Conservation (phyloP, 2,113 vertebrate genomes). For the Rhipidura dahli region DNA sequence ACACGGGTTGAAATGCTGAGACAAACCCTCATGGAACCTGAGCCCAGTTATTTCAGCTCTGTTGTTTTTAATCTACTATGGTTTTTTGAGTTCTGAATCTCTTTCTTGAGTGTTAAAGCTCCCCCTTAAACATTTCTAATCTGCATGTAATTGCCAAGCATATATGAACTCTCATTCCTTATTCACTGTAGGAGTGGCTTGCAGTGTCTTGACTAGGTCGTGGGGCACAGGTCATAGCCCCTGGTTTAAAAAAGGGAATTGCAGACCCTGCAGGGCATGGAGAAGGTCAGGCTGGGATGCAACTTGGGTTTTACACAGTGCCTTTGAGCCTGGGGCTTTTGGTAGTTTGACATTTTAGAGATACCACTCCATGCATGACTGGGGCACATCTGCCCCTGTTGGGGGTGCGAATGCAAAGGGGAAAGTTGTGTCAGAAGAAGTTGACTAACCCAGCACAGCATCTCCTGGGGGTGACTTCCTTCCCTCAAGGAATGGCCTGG, state of each 20-base stretch:
- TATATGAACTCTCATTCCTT: not conserved
- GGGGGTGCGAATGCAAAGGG: not conserved
- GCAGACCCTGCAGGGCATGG: not conserved
- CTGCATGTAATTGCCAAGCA: not conserved
- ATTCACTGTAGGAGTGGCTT: not conserved
- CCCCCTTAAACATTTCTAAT: not conserved
- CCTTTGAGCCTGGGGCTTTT: not conserved
- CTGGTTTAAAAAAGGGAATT: not conserved
- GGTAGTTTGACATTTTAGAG: not conserved
- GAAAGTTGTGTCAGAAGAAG: not conserved
- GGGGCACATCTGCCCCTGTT: not conserved
- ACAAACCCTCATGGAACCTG: not conserved
- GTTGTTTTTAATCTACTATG: not conserved
- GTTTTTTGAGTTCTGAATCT: not conserved
- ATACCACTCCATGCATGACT: not conserved
- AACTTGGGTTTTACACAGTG: rapidly evolving
- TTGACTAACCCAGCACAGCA: not conserved
- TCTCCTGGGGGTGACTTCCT: not conserved
- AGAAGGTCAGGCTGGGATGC: not conserved
- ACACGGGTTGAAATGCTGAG: not conserved
- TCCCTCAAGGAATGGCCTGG: not conserved
- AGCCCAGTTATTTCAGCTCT: not conserved
- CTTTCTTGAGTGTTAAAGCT: not conserved
- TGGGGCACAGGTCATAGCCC: not conserved
- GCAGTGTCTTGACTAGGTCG: not conserved